Evolutionary conservation across 53 echinoderm and acorn worm species (phyloP).

Genomic region (Temnopleurus reevesii): DNA sequence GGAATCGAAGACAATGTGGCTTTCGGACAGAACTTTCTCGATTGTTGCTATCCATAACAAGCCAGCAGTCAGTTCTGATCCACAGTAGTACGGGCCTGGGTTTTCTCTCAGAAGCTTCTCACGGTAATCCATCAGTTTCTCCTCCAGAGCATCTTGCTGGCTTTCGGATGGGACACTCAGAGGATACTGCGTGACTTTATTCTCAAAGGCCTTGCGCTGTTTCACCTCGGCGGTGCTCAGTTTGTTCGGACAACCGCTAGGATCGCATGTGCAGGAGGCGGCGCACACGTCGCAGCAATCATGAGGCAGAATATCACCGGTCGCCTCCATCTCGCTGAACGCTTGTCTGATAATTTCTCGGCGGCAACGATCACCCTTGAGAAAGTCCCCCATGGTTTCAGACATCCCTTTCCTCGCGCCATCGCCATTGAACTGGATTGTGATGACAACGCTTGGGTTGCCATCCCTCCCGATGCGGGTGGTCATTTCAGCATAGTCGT

Average conservation of each 20-base stretch:
- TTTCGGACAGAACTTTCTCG: background rate
- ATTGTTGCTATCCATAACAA: background rate
- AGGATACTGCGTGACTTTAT: background rate
- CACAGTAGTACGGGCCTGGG: constrained; percentile 24
- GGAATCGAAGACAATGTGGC: background rate
- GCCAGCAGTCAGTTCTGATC: background rate
- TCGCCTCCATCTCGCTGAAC: background rate
- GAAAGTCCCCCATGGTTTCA: constrained; percentile 10
- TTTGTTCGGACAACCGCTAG: background rate
- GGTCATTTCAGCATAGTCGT: constrained; percentile 67
- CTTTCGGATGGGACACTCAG: background rate
- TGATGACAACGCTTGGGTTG: constrained; percentile 43
- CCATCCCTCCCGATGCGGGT: constrained; percentile 63
- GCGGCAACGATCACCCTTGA: constrained; percentile 42
- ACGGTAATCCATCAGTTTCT: background rate
- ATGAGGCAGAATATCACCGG: background rate
- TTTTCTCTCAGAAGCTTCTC: background rate
- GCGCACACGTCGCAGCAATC: constrained; percentile 45
- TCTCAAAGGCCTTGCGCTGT: background rate
- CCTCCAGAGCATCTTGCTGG: background rate
- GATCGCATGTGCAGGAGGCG: constrained; percentile 28
- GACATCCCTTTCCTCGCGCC: background rate
- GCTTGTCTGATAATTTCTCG: background rate
- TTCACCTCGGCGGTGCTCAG: background rate
- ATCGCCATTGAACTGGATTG: constrained; percentile 53